These are phyloP conservation scores for Diplodus puntazzo DNA, from an alignment of 2,797 vertebrate genomes.

Conservation along the genomic window DNA sequence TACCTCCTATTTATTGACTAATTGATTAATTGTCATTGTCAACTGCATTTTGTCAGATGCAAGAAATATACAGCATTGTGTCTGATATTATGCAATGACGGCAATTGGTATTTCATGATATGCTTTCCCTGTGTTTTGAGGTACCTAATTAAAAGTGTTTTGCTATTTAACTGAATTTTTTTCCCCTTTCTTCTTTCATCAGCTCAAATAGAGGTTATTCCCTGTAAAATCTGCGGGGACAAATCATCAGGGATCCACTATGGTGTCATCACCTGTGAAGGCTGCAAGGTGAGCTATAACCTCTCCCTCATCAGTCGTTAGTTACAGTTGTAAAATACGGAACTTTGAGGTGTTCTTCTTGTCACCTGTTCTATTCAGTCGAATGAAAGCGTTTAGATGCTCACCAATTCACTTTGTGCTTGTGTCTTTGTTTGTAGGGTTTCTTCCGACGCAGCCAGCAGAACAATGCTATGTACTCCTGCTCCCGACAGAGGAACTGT, in stretches of 20 bases:
- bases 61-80: not conserved
- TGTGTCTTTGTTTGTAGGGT: constrained; percentile 79
- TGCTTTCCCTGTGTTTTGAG: not conserved
- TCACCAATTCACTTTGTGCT: not conserved
- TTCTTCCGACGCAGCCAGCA: constrained; percentile 96
- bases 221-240: constrained; percentile 96
- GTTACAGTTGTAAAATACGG: not conserved
- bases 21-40: not conserved
- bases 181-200: constrained; percentile 39
- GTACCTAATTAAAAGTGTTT: not conserved
- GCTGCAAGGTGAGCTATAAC: constrained; percentile 90
- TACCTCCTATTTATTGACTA: not conserved
- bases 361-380: not conserved
- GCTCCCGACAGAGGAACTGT: constrained; percentile 94
- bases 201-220: constrained; percentile 97
- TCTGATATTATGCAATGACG: not conserved
- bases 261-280: constrained; percentile 96
- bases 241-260: constrained; percentile 96
- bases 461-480: constrained; percentile 94
- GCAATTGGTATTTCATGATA: not conserved
- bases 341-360: not conserved
- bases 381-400: not conserved
- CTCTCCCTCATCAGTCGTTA: not conserved
- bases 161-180: not conserved
- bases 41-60: not conserved